phyloP scores from a whole-genome alignment of 2,888 invertebrate genomes.

The Pachymerium ferrugineum region DNA sequence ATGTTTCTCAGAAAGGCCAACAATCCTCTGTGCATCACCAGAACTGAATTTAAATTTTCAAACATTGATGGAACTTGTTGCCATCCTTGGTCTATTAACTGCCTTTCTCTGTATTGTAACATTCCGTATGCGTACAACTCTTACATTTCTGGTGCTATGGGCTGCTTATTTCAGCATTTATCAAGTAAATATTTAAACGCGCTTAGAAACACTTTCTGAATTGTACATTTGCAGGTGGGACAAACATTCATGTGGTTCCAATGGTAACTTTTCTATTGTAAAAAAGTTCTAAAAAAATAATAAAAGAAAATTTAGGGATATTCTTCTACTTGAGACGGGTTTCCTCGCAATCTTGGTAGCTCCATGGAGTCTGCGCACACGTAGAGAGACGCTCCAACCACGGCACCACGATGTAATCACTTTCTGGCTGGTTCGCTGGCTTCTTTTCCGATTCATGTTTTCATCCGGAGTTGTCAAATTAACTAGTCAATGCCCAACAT shows the following conservation, averaged over 20 bases:
- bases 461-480: slow-evolving; percentile 66
- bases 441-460: slow-evolving; percentile 66
- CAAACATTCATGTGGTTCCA: slow-evolving; percentile 68
- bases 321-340: slow-evolving; percentile 66
- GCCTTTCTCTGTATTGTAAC: background rate
- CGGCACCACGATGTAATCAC: slow-evolving; percentile 51
- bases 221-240: slow-evolving; percentile 54
- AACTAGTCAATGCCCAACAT: slow-evolving; percentile 63
- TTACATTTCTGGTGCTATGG: background rate
- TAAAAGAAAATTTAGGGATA: slow-evolving; percentile 56
- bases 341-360: slow-evolving; percentile 65
- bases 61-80: background rate
- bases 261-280: slow-evolving; percentile 54
- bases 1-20: background rate
- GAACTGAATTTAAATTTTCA: background rate
- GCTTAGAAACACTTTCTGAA: background rate
- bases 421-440: slow-evolving; percentile 65
- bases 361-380: slow-evolving; percentile 51
- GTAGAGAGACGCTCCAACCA: slow-evolving; percentile 43
- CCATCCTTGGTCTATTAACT: background rate
- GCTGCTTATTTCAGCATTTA: background rate
- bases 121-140: background rate
- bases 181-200: background rate
- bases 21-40: background rate
- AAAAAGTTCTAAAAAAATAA: background rate